Evolutionary conservation across 1,140 invertebrate species (phyloP).

Genomic region (Drosophila athabasca): DNA sequence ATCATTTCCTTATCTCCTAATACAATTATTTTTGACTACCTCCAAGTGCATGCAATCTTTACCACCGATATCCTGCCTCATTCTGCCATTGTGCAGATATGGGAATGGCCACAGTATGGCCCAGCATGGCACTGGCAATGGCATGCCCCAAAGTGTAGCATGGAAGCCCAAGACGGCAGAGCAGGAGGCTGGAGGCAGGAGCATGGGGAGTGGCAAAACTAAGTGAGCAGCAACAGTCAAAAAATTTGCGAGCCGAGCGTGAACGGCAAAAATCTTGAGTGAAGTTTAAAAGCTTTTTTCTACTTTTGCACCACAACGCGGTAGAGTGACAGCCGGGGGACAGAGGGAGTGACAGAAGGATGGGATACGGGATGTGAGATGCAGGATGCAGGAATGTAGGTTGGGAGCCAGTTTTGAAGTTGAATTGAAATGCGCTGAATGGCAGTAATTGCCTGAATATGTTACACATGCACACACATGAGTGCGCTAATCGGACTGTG

Average conservation of each 20-base stretch:
- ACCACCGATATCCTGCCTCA: too few species aligned
- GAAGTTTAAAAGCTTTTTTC: conserved; percentile 80
- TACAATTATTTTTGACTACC: too few species aligned
- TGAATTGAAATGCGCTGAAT: conserved; percentile 81
- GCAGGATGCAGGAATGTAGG: background rate
- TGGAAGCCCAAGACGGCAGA: too few species aligned
- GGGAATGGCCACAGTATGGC: too few species aligned
- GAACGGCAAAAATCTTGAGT: conserved; percentile 79
- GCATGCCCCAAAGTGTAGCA: too few species aligned
- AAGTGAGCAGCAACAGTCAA: conserved; percentile 76
- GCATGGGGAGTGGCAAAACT: conserved; percentile 22
- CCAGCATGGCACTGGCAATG: too few species aligned
- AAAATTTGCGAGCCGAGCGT: conserved; percentile 76
- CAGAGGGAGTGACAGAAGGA: background rate
- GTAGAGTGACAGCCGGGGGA: background rate
- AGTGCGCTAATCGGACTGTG: conserved; percentile 56
- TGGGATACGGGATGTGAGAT: background rate
- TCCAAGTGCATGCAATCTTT: too few species aligned
- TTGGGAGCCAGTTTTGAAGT: conserved; percentile 70
- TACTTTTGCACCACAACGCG: conserved; percentile 49
- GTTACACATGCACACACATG: conserved; percentile 79
- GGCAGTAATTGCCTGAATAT: conserved; percentile 82
- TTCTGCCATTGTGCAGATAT: too few species aligned
- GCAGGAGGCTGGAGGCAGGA: too few species aligned
- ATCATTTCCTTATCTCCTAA: too few species aligned